Percentiles rank a stretch among this genome's conserved stretches.
These are phyloP conservation scores for Aurelia aurita DNA, from an alignment of 30 jellyfish, hydroid and myxozoan species.

Conservation along the genomic window DNA sequence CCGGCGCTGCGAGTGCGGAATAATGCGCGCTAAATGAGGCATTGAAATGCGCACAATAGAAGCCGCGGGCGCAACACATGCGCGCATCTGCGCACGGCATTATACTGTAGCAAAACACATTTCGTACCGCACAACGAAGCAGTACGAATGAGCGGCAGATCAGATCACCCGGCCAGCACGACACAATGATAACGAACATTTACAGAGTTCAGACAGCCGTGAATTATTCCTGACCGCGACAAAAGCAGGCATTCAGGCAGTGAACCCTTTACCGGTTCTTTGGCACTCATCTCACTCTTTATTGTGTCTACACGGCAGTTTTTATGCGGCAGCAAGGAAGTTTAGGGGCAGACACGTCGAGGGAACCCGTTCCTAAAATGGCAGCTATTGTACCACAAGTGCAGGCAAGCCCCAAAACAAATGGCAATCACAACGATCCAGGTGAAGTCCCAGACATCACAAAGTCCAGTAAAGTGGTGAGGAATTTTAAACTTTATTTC, in stretches of 20 bases:
- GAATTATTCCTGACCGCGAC: conserved; percentile 80
- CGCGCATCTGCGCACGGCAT: conserved; percentile 93
- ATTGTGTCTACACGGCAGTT: conserved; percentile 60
- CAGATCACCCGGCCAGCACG: conserved; percentile 68
- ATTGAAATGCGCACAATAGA: conserved; percentile 77
- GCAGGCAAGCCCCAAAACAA: conserved; percentile 76
- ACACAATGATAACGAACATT: conserved; percentile 71
- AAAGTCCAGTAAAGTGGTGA: conserved; percentile 76
- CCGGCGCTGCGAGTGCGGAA: conserved; percentile 28
- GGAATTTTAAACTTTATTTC: conserved; percentile 1
- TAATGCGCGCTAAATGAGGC: conserved; percentile 78
- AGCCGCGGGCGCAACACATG: conserved; percentile 94
- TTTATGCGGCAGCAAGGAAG: conserved; percentile 70
- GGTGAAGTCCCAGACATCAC: conserved; percentile 66
- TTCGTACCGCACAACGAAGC: conserved; percentile 67
- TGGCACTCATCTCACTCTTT: conserved; percentile 45
- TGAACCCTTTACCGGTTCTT: conserved; percentile 58
- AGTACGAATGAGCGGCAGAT: conserved; percentile 19
- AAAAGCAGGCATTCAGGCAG: conserved; percentile 86
- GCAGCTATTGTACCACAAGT: conserved; percentile 74
- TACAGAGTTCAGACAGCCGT: conserved; percentile 81
- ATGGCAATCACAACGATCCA: conserved; percentile 61
- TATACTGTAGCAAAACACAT: conserved; percentile 82
- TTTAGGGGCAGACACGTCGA: conserved; percentile 61
- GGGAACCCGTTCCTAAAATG: conserved; percentile 73